A percentile compares a stretch with the other conserved stretches of the same genome.
Evolutionary conservation across 2,888 invertebrate genomes (phyloP).

Genomic region (Drosophila diplacantha): DNA sequence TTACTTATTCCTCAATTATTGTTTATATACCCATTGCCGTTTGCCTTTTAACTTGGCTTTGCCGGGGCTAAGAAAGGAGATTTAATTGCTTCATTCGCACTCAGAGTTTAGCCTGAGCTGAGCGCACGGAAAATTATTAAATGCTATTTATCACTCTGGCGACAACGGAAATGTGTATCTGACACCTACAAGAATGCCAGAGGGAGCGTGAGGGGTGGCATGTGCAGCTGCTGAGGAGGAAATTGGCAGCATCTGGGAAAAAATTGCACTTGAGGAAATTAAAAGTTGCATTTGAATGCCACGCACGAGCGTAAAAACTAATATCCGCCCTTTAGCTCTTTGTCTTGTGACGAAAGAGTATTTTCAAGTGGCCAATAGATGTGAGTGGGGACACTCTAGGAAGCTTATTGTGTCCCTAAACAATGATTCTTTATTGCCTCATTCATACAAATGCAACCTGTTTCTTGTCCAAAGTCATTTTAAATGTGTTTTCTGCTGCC

Average conservation of each 20-base stretch:
- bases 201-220: slow-evolving; percentile 24
- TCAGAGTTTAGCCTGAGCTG: slow-evolving; percentile 9
- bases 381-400: neutral
- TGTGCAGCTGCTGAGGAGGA: slow-evolving; percentile 49
- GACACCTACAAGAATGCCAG: slow-evolving; percentile 36
- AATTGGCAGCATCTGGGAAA: slow-evolving; percentile 49
- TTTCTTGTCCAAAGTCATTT: neutral
- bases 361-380: neutral
- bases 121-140: slow-evolving; percentile 41
- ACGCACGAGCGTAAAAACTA: slow-evolving; percentile 65
- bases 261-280: slow-evolving; percentile 61
- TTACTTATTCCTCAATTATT: slow-evolving; percentile 27
- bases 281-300: slow-evolving; percentile 64
- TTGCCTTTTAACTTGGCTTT: slow-evolving; percentile 1
- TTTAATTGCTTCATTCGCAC: slow-evolving; percentile 31
- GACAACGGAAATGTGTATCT: slow-evolving; percentile 51
- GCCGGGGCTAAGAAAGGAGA: neutral
- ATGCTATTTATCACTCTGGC: slow-evolving; percentile 52
- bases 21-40: slow-evolving; percentile 13
- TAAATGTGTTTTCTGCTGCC: neutral
- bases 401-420: neutral
- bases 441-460: neutral
- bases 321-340: slow-evolving; percentile 54
- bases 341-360: slow-evolving; percentile 25
- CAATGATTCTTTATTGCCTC: neutral